Evolutionary conservation across 2,797 vertebrate species (phyloP).

Genomic region (Scolopax rusticola): DNA sequence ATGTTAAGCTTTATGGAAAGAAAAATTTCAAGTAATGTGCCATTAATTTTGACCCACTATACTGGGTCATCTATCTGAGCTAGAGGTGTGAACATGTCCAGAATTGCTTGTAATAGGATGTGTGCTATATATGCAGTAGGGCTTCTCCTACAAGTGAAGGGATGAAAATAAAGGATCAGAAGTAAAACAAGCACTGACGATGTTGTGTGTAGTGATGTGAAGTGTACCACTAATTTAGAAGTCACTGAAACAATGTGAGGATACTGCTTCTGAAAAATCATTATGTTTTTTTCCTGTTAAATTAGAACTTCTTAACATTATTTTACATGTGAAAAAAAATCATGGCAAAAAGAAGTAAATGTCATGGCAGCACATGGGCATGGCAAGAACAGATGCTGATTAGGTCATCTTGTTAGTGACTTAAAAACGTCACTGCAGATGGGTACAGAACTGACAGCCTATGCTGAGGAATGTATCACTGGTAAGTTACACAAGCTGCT

Average conservation of each 20-base stretch:
- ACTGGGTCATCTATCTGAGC: background rate
- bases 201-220: background rate
- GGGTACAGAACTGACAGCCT: constrained; percentile 48
- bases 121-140: background rate
- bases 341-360: background rate
- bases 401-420: constrained; percentile 58
- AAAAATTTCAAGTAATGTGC: background rate
- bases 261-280: background rate
- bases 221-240: background rate
- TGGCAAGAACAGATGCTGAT: constrained; percentile 51
- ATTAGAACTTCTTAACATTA: background rate
- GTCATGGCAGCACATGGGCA: background rate
- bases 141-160: background rate
- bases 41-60: background rate
- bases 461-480: constrained; percentile 25
- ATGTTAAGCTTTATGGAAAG: background rate
- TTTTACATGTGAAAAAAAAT: background rate
- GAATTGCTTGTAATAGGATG: background rate
- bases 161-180: background rate
- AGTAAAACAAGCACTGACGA: background rate
- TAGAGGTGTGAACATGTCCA: background rate
- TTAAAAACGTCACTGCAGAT: constrained; percentile 33
- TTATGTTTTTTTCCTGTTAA: background rate
- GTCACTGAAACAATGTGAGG: background rate
- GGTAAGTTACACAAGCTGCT: constrained; percentile 47